Evolutionary conservation across 2,797 vertebrate species (phyloP).

Genomic region (Neomorphus geoffroyi): DNA sequence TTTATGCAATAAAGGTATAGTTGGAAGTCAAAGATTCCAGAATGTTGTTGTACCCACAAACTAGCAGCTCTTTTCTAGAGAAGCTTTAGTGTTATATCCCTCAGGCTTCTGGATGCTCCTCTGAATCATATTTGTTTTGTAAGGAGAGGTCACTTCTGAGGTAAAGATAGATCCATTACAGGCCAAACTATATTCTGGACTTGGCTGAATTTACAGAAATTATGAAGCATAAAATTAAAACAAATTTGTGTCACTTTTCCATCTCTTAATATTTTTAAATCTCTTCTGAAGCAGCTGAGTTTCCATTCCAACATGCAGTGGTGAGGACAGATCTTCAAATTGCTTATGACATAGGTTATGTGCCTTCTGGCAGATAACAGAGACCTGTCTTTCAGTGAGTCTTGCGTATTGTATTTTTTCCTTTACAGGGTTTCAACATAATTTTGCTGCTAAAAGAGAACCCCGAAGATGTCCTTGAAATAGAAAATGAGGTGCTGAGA

Average conservation of each 20-base stretch:
- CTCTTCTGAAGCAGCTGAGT: background rate
- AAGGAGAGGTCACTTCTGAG: background rate
- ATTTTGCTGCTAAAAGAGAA: background rate
- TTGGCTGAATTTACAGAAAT: background rate
- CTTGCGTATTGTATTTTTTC: background rate
- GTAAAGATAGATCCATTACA: background rate
- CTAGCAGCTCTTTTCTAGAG: background rate
- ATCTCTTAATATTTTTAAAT: slow-evolving; percentile 11
- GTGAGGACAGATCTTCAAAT: slow-evolving; percentile 26
- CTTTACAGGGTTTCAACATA: background rate
- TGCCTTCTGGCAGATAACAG: slow-evolving; percentile 8
- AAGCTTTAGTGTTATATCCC: background rate
- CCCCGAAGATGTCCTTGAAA: slow-evolving; percentile 12
- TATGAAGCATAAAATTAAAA: background rate
- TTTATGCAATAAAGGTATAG: background rate
- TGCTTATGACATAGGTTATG: slow-evolving; percentile 28
- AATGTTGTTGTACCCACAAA: background rate
- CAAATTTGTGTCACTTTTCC: background rate
- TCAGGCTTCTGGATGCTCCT: background rate
- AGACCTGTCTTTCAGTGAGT: slow-evolving; percentile 15
- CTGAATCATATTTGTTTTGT: background rate
- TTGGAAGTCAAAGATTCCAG: background rate
- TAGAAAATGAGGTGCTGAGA: background rate
- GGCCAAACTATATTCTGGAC: background rate
- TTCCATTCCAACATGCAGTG: background rate